phyloP scores from a whole-genome alignment of 2,113 vertebrate species.

The Lepisosteus osseus region DNA sequence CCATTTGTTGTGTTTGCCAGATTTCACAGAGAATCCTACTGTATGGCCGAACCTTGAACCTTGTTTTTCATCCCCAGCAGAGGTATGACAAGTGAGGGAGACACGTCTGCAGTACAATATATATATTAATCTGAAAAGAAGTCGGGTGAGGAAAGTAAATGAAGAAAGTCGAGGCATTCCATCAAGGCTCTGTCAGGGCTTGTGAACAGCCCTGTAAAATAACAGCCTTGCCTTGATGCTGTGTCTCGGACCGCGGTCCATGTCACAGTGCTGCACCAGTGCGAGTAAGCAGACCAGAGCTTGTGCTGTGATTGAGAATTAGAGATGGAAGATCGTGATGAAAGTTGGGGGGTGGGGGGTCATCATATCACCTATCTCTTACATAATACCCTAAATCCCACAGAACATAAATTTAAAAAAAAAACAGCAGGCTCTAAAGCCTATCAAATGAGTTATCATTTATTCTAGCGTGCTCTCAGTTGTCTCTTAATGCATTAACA shows the following conservation, averaged over 20 bases:
- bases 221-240: slow-evolving; percentile 1
- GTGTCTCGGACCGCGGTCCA: not conserved
- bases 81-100: too few species aligned
- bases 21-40: too few species aligned
- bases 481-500: slow-evolving; percentile 5
- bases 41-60: too few species aligned
- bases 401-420: too few species aligned
- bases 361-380: not conserved
- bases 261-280: not conserved
- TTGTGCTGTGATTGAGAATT: not conserved
- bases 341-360: too few species aligned
- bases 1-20: too few species aligned
- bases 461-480: not conserved
- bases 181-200: not conserved
- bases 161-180: not conserved
- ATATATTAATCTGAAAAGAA: not conserved
- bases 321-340: not conserved
- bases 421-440: too few species aligned
- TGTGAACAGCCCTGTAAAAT: not conserved
- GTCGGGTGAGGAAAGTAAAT: not conserved
- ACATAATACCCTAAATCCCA: too few species aligned
- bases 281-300: not conserved
- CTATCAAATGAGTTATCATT: not conserved
- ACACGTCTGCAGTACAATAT: too few species aligned
- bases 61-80: too few species aligned